Evolutionary conservation across 2,113 vertebrate genomes (phyloP), one percentile per base, ranked within the genome.

Genomic region (Trogon melanurus): DNA sequence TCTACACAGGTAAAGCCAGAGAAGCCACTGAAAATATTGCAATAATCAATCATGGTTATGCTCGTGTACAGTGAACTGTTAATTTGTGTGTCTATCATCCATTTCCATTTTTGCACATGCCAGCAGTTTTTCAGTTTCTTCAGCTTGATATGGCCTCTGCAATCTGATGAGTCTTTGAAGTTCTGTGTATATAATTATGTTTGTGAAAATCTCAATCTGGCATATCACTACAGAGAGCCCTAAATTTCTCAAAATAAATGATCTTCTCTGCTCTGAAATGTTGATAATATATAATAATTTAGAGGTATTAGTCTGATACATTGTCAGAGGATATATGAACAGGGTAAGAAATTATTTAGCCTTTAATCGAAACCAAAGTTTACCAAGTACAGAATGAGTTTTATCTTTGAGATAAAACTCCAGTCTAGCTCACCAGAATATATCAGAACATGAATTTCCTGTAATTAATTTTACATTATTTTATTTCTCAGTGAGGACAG

Each of bases 21-120:
- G 12, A 82, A 88, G 27, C 9, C 23, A 62, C 17, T 73, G 32
- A 72, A 84, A 78, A 44, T 70, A 48, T n/a, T 83, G 17, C 7
- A 66, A 19, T n/a, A 82, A 45, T 61, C 70, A 23, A 48, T 44
- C 48, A 18, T 0, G 0, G 5, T 62, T 71, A 38, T 74, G 32
- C 11, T 58, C 22, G 5, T 8, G 5, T 48, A 44, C 13, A 82
- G 4, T 26, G 34, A 60, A 30, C 15, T 45, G 17, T 62, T 65
- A 34, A 73, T 73, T 88, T 64, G 48, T 45, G 16, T 45, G 50
- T 18, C 13, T 79, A 20, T 17, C 58, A 30, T 88, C 30, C 10
- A 7, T 74, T 61, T 88, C 70, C 13, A 10, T 54, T 90, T 73
- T 84, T 65, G 19, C 10, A 30, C 2, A 27, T 10, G 16, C 18